phyloP scores from a whole-genome alignment of 2,888 invertebrate genomes.

The Morinoia aosen region DNA sequence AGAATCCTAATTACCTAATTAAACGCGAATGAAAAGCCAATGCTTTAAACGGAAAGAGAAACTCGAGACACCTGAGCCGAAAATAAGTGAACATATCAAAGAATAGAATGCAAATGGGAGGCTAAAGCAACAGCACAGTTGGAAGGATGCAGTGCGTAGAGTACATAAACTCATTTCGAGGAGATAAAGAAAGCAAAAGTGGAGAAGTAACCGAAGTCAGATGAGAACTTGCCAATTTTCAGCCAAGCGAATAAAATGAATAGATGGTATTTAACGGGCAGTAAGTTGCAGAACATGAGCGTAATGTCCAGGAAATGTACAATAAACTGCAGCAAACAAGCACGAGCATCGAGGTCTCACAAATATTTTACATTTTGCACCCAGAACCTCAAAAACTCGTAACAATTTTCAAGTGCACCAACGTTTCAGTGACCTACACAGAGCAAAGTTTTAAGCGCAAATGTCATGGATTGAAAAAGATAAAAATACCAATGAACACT shows the following conservation, averaged over 20 bases:
- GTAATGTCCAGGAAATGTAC: neutral
- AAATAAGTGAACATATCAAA: no score
- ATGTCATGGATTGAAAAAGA: neutral
- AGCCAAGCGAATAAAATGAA: neutral
- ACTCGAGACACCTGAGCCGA: no score
- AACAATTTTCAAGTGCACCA: neutral
- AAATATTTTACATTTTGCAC: neutral
- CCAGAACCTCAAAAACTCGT: neutral
- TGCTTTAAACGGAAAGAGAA: no score
- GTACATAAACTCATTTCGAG: neutral
- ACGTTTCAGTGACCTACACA: neutral
- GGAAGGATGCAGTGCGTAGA: neutral
- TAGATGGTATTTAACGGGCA: neutral
- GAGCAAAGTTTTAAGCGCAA: neutral
- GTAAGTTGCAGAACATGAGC: neutral
- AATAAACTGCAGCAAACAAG: neutral
- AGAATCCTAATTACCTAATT: no score
- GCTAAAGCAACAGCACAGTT: neutral
- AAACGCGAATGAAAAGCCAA: no score
- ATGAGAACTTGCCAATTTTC: neutral
- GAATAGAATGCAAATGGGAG: neutral
- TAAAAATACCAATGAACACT: neutral
- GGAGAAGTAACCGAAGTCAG: neutral
- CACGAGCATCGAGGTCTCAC: neutral
- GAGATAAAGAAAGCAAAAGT: neutral